These are phyloP conservation scores for Vanessa atalanta DNA, from an alignment of 1,140 invertebrate genomes.

Conservation along the genomic window DNA sequence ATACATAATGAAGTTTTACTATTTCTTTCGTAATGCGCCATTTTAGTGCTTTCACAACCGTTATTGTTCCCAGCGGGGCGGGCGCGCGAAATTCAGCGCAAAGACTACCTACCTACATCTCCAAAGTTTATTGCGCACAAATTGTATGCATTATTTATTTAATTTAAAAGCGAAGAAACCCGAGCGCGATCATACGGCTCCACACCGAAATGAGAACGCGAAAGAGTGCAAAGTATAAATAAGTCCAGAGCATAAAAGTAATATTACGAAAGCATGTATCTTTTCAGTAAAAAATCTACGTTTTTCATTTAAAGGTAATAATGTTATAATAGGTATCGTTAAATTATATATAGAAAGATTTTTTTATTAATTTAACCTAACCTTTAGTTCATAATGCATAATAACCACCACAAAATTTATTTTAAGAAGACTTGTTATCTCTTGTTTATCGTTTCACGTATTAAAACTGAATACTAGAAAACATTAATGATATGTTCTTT, in stretches of 20 bases:
- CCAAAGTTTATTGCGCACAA: conserved; percentile 75
- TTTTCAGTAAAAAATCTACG: not conserved
- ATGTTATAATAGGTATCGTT: not conserved
- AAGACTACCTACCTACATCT: conserved; percentile 69
- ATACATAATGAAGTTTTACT: not conserved
- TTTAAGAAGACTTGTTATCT: not conserved
- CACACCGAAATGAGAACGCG: conserved; percentile 62
- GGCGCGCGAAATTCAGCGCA: conserved; percentile 66
- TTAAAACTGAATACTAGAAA: not conserved
- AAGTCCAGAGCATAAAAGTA: conserved; percentile 43
- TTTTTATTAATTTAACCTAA: too few relatives aligned
- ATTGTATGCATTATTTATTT: conserved; percentile 80
- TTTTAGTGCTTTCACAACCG: conserved; percentile 52
- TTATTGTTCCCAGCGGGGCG: conserved; percentile 71
- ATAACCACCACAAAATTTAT: not conserved
- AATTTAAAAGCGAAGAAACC: conserved; percentile 79
- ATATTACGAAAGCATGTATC: conserved; percentile 13
- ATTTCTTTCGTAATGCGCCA: conserved; percentile 31
- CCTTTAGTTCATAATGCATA: too few relatives aligned
- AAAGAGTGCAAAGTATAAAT: conserved; percentile 61
- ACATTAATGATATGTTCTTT: not conserved
- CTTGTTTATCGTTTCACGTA: too few relatives aligned
- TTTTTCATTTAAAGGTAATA: not conserved
- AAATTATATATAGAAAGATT: too few relatives aligned
- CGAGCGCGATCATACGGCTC: conserved; percentile 66